Evolutionary conservation across 1,140 invertebrate genomes (phyloP).

Genomic region (Cotesia vestalis): DNA sequence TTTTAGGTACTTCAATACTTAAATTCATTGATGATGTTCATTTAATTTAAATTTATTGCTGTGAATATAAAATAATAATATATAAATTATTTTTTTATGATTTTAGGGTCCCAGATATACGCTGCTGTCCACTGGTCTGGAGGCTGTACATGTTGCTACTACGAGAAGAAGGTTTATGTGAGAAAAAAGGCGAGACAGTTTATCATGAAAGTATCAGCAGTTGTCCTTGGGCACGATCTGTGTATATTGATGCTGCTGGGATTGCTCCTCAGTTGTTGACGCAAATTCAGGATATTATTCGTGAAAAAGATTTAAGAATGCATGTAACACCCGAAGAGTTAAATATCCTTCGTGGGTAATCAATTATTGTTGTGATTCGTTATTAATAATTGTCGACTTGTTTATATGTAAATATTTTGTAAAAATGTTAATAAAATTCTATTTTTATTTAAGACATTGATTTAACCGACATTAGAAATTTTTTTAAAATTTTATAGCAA

Average conservation of each 20-base stretch:
- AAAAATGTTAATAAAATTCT: background rate
- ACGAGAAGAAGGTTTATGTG: slow-evolving; percentile 57
- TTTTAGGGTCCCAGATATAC: slow-evolving; percentile 53
- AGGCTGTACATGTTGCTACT: slow-evolving; percentile 68
- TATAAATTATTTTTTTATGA: slow-evolving; percentile 33
- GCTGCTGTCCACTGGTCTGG: slow-evolving; percentile 69
- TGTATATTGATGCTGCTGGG: slow-evolving; percentile 64
- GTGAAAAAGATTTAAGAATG: slow-evolving; percentile 75
- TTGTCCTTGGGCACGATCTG: slow-evolving; percentile 74
- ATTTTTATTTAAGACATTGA: background rate
- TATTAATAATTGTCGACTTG: slow-evolving; percentile 12
- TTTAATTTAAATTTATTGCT: background rate
- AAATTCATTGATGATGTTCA: slow-evolving; percentile 4
- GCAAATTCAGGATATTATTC: slow-evolving; percentile 75
- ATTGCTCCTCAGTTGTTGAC: slow-evolving; percentile 65
- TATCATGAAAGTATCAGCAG: slow-evolving; percentile 61
- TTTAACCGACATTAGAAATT: too few species aligned
- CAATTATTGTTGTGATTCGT: slow-evolving; percentile 1
- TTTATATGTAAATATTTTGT: slow-evolving; percentile 5
- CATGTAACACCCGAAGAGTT: slow-evolving; percentile 77
- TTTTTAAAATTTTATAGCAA: too few species aligned
- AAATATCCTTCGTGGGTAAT: slow-evolving; percentile 69
- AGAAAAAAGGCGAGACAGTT: slow-evolving; percentile 59
- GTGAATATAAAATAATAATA: background rate
- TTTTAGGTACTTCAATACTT: slow-evolving; percentile 45